Evolutionary conservation across 2,113 vertebrate genomes (phyloP).

Genomic region (Leptodactylus fuscus): DNA sequence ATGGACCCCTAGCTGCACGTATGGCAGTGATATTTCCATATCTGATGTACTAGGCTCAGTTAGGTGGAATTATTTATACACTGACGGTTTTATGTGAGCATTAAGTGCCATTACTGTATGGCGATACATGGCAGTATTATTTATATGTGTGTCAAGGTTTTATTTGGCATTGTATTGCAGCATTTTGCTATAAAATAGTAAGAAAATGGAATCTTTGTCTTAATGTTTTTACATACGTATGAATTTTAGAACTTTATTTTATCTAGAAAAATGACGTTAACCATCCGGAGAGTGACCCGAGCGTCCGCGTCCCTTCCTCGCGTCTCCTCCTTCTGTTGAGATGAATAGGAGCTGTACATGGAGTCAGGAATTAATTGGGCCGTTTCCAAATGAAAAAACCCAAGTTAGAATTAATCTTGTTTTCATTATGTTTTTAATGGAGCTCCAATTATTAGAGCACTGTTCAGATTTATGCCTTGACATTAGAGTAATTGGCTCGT

Average conservation of each 20-base stretch:
- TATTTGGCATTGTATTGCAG: neutral
- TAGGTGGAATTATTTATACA: no score
- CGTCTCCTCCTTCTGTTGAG: slow-evolving; percentile 13
- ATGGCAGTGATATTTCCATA: no score
- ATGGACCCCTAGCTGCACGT: no score
- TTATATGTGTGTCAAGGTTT: no score
- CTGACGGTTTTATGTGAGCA: no score
- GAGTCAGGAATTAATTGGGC: slow-evolving; percentile 39
- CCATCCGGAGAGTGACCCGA: neutral
- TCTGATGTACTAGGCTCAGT: no score
- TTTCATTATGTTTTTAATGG: slow-evolving; percentile 51
- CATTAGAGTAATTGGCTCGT: slow-evolving; percentile 39
- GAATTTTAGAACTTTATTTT: neutral
- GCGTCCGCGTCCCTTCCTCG: neutral
- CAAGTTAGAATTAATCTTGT: slow-evolving; percentile 57
- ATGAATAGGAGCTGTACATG: slow-evolving; percentile 38
- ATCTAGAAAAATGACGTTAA: neutral
- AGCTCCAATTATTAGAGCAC: slow-evolving; percentile 47
- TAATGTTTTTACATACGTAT: neutral
- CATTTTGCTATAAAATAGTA: neutral
- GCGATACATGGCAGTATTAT: neutral
- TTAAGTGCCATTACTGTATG: neutral
- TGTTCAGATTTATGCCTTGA: slow-evolving; percentile 51
- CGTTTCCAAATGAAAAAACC: slow-evolving; percentile 54
- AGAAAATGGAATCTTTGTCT: no score